Evolutionary conservation across 2,888 invertebrate species (phyloP).

Genomic region (Apantesis nais): DNA sequence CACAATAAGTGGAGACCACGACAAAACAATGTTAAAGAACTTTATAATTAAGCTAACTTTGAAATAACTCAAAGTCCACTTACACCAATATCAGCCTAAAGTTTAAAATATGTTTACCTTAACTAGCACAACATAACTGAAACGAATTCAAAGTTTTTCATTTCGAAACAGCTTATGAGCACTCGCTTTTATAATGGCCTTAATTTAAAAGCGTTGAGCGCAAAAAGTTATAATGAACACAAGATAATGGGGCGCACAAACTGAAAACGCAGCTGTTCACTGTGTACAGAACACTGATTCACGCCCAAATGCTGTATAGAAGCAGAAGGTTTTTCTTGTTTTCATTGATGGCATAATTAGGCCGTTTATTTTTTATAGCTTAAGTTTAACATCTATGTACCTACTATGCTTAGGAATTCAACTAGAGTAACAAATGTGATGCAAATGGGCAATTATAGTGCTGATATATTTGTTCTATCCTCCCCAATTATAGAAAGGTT

Average conservation of each 20-base stretch:
- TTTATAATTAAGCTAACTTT: no score
- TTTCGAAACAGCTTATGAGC: not conserved
- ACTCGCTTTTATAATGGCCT: slow-evolving; percentile 22
- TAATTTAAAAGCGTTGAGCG: slow-evolving; percentile 28
- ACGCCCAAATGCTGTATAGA: slow-evolving; percentile 16
- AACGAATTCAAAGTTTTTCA: not conserved
- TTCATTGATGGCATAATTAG: not conserved
- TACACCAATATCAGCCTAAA: not conserved
- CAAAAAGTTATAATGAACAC: slow-evolving; percentile 52
- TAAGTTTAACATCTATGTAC: not conserved
- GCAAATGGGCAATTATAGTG: not conserved
- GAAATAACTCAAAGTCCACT: not conserved
- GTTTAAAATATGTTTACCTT: not conserved
- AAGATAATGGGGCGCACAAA: slow-evolving; percentile 38
- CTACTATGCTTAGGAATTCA: not conserved
- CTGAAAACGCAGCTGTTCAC: slow-evolving; percentile 29
- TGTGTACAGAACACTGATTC: slow-evolving; percentile 31
- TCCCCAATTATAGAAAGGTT: no score
- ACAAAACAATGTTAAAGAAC: not conserved
- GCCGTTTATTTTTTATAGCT: not conserved
- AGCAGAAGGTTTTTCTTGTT: slow-evolving; percentile 7
- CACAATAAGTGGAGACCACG: no score
- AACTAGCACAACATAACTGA: not conserved
- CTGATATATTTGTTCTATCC: no score
- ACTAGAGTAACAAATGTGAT: not conserved